Base-by-base conservation (phyloP, 2,888 invertebrate species). In the Temnothorax unifasciatus region DNA sequence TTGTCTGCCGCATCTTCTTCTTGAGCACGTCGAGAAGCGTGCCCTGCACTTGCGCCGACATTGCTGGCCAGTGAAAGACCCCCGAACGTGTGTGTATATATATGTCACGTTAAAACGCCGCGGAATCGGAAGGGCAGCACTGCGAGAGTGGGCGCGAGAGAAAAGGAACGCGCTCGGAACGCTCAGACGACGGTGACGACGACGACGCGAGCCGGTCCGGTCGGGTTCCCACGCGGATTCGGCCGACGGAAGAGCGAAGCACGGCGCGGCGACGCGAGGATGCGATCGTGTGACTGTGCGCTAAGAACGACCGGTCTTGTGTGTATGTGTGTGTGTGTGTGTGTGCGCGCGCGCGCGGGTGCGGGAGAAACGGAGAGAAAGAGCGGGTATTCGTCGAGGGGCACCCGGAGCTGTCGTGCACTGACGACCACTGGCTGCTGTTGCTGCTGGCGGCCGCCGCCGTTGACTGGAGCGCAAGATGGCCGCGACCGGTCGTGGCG, bases 1-100 rank as follows among this genome's bases (percentile, higher is more conserved):
- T 99, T 93, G 99, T 98, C 96, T 99, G 98, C 93, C 99, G 97
- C 99, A 99, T 99, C 97, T 99, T 99, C 97, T 99, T 99, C 97
- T 99, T 99, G 94, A 99, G 97, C 95, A 99, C 98, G 96, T 99
- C 99, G 95, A 99, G 96, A 93, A 99, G 97, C 94, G 98, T 97
- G 95, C 98, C 98, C 96, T 98, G 98, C 96, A 98, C 97, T 95
- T 97, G 98, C 95, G 98, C 97, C 96, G 98, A 97, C 98, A 98
- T 98, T 34, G 96, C 95, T 93, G 88, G 18, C 79, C 79, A 38
- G 59, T 71, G 34, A 25, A 38, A 38, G 47, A 79, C 59, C 86
- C 73, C 84, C 3, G 29, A 87, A 29, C 71, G 71, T 82, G 89
- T 77, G 29, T 3, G 29, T 29, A 25, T 25, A 25, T 25, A 25